Base-by-base conservation (phyloP, 2,113 vertebrate species). In the Trogon surrucura region DNA sequence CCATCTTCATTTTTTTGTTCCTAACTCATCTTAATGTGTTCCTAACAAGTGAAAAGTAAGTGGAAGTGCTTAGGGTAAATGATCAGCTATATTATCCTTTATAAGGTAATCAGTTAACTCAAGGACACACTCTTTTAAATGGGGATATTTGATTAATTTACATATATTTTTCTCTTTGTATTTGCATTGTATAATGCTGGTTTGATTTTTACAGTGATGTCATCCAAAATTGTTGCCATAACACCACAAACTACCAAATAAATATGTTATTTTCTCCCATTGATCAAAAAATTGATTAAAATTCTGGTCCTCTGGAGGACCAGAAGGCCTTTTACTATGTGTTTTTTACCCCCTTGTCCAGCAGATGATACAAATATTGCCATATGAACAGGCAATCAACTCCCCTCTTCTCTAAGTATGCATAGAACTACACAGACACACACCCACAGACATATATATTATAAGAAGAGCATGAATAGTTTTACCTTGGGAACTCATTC, bases 201-300 rank as follows among this genome's bases (percentile, higher is more conserved):
- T 92, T 85, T 81, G 84, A 94, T 96, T 36, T 96, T 95, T 94
- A 89, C 11, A 47, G n/a, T 83, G 62, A 96, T 84, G 32, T 71
- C 75, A 93, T 94, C 85, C 86, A 56, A 80, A 84, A 91, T 30
- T 86, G 23, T 88, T 79, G 45, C 83, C 16, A 10, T 34, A 62
- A 72, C 62, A 51, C 25, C 50, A 34, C 87, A 82, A 93, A 91
- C 77, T 88, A 80, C n/a, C 2, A 41, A 82, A 47, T 84, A 74
- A 56, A 34, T 60, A 26, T 9, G 20, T 47, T 14, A 45, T 38
- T 94, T 96, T 85, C 54, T 91, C 88, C n/a, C 65, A 32, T 54
- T 75, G 80, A 80, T 84, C 84, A 89, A 67, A 29, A 19, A 32
- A 41, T 14, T 66, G 22, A 91, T 89, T 74, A 91, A 72, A 88